Evolutionary conservation across 2,888 invertebrate species (phyloP), one percentile per base, ranked within the genome.

Genomic region (Parasteatoda lunata): DNA sequence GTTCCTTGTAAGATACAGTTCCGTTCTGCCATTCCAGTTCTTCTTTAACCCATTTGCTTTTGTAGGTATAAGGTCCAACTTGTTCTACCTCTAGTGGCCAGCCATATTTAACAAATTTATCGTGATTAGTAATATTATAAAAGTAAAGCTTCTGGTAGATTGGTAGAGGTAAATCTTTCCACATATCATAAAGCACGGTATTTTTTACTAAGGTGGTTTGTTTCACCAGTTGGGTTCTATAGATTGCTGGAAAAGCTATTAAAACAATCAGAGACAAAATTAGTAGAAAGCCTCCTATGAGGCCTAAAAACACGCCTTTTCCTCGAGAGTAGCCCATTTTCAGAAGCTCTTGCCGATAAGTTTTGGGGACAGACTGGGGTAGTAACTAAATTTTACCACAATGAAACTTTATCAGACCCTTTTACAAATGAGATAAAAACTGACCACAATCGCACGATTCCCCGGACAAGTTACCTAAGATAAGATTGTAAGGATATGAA

Each of bases 1-100:
- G 81, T 84, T 91, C 90, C 64, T 88, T 82, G 88, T 90, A 91
- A 1, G 90, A 88, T 9, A 91, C 89, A 0, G 90, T 90, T 51
- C 88, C 86, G 88, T 91, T 91, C 6, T 82, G 85, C 81, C 90
- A 91, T 7, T 87, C 89, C 52, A 91, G 88, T 77, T 91, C 89
- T 73, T 90, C 78, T 82, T 91, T 91, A 54, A 89, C 76, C 83
- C 89, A 86, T 13, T 70, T 64, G 45, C 75, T 72, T 49, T 65
- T 68, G 65, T 85, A 89, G 0, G 83, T 80, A 52, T 89, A 89
- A 30, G 89, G 89, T 13, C 89, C 89, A 4, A 89, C 80, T 77
- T 89, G 85, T 3, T 64, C 51, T 0, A 89, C 84, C 4, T 69
- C 80, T 45, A 86, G 70, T 13, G 59, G 59, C 9, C 4, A 6